phyloP scores from a whole-genome alignment of 2,113 vertebrate genomes.

The Petromus typicus region DNA sequence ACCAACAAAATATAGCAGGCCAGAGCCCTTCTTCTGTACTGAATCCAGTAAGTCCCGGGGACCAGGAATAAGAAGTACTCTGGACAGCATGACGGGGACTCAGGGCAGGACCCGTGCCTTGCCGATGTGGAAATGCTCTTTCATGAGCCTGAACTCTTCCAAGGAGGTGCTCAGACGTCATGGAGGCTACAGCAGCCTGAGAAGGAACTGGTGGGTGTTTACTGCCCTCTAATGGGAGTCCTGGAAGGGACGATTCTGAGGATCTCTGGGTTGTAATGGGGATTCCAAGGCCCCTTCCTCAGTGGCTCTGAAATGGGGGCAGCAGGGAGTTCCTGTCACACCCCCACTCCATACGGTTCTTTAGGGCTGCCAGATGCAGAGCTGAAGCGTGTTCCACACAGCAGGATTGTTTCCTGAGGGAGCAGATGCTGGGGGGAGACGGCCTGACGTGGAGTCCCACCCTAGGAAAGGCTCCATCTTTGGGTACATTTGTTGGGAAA shows the following conservation, averaged over 20 bases:
- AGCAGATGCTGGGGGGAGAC: background rate
- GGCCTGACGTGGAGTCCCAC: background rate
- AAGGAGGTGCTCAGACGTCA: rapidly evolving
- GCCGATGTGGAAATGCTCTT: background rate
- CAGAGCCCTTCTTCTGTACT: background rate
- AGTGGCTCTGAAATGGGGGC: background rate
- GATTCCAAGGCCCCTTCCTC: background rate
- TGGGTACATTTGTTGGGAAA: background rate
- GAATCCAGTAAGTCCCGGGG: background rate
- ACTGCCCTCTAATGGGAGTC: slow-evolving; percentile 29
- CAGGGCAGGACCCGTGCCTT: background rate
- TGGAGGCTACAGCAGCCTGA: background rate
- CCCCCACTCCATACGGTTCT: background rate
- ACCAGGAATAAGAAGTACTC: background rate
- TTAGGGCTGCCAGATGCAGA: background rate
- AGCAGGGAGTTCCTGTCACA: rapidly evolving
- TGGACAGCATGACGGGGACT: background rate
- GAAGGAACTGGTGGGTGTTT: background rate
- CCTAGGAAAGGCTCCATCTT: background rate
- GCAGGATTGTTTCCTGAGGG: background rate
- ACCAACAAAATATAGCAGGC: background rate
- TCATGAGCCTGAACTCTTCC: background rate
- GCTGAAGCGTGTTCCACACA: background rate
- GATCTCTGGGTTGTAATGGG: background rate
- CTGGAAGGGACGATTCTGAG: background rate